Evolutionary conservation across 2,113 vertebrate species (phyloP).

Genomic region (Scartelaos histophorus): DNA sequence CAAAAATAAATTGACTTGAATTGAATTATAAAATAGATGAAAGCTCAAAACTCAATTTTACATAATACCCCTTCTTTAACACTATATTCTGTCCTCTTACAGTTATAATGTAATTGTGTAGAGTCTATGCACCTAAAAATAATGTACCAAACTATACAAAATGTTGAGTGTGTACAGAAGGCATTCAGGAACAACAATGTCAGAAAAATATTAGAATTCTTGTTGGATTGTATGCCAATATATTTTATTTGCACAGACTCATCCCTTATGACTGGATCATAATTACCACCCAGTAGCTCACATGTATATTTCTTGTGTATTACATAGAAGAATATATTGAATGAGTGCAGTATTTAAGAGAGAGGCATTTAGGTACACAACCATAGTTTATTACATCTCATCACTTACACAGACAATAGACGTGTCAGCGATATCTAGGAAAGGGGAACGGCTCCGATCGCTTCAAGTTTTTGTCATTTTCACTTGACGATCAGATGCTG

Average conservation of each 20-base stretch:
- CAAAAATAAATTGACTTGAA: too few species aligned
- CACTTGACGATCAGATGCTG: constrained; percentile 23
- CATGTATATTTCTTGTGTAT: background rate
- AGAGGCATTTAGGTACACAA: constrained; percentile 63
- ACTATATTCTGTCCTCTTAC: too few species aligned
- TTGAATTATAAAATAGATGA: too few species aligned
- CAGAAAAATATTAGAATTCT: too few species aligned
- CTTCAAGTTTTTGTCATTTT: constrained; percentile 20
- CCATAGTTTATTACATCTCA: constrained; percentile 73
- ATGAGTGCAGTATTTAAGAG: constrained; percentile 16
- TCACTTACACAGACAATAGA: constrained; percentile 69
- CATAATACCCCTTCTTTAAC: too few species aligned
- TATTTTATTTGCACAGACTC: background rate
- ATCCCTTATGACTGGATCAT: background rate
- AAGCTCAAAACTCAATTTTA: too few species aligned
- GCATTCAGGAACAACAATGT: too few species aligned
- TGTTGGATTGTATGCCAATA: background rate
- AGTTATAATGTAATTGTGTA: too few species aligned
- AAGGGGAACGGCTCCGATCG: constrained; percentile 41
- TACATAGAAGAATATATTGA: background rate
- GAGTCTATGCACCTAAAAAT: too few species aligned
- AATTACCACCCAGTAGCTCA: too few species aligned
- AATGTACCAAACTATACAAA: too few species aligned
- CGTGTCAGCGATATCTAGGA: constrained; percentile 56
- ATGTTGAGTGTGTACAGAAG: too few species aligned